Evolutionary conservation across 1,140 invertebrate genomes (phyloP), one percentile per base, ranked within the genome.

Genomic region (Andricus grossulariae): DNA sequence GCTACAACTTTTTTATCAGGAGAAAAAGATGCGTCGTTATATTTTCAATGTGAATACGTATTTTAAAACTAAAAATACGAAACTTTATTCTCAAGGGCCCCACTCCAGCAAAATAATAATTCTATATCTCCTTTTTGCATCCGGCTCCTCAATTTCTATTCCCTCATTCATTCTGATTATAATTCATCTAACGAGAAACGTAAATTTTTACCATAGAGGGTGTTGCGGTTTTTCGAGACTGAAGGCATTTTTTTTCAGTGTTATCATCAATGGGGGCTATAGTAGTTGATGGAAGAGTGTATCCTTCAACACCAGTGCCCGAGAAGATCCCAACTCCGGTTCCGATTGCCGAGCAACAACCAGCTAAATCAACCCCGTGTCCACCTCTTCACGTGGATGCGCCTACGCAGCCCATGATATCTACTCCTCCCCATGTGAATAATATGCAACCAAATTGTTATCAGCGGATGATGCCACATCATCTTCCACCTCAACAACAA

Each of bases 201-300:
- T 11, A 45, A 45, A 11, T 45, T 45, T 45, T 11, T 45, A 45
- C 6, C 39, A 11, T 45, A 11, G 39, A 10, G 39, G 5, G 39
- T 10, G 10, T 45, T 45, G 39, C 39, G 39, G 0, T 45, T 5
- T 45, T 10, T 45, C 39, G 39, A 45, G 39, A 45, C 39, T 45
- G 7, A 45, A 10, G 39, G 39, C 49, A 55, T 45, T 76, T 80
- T 74, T 78, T 89, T 88, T 74, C 84, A 95, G 95, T 96, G 49
- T 93, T 96, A 77, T 94, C 94, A 50, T 93, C 93, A 16, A 94
- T 96, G 82, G 95, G 95, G 70, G 94, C 93, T 60, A 95, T 96
- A 79, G 94, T 96, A 2, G 95, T 96, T 16, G 95, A 96, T 91
- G 95, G 95, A 54, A 93, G 95, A 85, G 93, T 94, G 73, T 94